Conservation (phyloP, 2,888 invertebrate species). For the Cordilura impudica region DNA sequence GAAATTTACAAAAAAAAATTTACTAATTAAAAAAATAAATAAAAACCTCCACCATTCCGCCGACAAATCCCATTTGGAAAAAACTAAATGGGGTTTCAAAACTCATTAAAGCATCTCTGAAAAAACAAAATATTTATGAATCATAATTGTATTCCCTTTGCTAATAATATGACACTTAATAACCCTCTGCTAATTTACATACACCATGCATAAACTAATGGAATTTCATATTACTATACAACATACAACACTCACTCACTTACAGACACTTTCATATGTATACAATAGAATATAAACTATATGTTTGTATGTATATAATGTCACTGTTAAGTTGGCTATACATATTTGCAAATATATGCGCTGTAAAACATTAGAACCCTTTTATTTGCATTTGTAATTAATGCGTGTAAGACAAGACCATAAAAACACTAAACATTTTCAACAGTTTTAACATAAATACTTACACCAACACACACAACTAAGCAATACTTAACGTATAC, state of each 20-base stretch:
- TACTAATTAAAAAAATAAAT: slow-evolving; percentile 2
- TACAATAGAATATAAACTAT: background rate
- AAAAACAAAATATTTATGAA: slow-evolving; percentile 53
- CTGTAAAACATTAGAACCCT: slow-evolving; percentile 54
- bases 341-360: background rate
- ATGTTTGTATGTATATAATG: background rate
- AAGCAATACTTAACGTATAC: slow-evolving; percentile 30
- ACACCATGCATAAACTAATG: slow-evolving; percentile 47
- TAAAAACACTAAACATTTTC: slow-evolving; percentile 59
- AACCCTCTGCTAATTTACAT: slow-evolving; percentile 48
- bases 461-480: background rate
- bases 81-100: background rate
- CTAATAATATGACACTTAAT: slow-evolving; percentile 58
- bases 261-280: background rate
- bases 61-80: background rate
- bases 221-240: slow-evolving; percentile 48
- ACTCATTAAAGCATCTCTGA: background rate
- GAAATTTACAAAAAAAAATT: slow-evolving; percentile 44
- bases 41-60: background rate
- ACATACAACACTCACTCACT: background rate
- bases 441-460: slow-evolving; percentile 13
- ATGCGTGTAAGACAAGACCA: slow-evolving; percentile 60
- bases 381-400: slow-evolving; percentile 62
- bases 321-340: slow-evolving; percentile 3
- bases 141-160: slow-evolving; percentile 48